Evolutionary conservation across 2,113 vertebrate species (phyloP), one percentile per base, ranked within the genome.

Genomic region (Zingel zingel): DNA sequence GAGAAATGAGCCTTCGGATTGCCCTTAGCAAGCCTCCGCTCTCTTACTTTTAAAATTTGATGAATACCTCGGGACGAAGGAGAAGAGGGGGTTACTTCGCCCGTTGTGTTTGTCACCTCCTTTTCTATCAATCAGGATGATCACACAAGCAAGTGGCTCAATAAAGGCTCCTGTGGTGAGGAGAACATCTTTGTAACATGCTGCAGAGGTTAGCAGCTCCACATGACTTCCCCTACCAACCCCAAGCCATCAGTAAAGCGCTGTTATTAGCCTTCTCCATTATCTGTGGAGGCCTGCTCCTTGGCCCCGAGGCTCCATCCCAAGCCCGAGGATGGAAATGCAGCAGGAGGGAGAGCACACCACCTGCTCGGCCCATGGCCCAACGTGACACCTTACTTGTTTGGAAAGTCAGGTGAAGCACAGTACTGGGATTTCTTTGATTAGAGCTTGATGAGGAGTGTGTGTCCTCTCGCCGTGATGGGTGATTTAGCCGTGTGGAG

Each of bases 251-350:
- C 63, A 48, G 64, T 63, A 68, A 76, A 86, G 65, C 59, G 6
- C 70, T 72, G 76, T 21, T 84, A 93, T 90, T 86, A 85, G 88
- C 86, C 78, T 57, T 61, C 79, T 83, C 82, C 73, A 79, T 92
- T 90, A 86, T 85, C 71, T 53, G 70, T 48, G 13, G 48, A 39
- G 53, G 68, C 65, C 72, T 33, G 71, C 69, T 86, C 67, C 77
- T 74, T 66, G 61, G 78, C 74, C 75, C 27, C 0, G 23, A 74
- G 74, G 48, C 75, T 77, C 53, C 64, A 74, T 82, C 70, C 86
- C 51, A 80, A 74, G 62, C 84, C 50, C 0, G 27, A 48, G 81
- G 66, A 67, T 82, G 53, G 27, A 81, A 74, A 74, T 76, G 71
- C 79, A 82, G 85, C 79, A 47, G 88, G 67, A 48, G 79, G 63